These are phyloP conservation scores for Acrocyrtus sp. DNA, from an alignment of 2,888 invertebrate genomes.

Conservation along the genomic window DNA sequence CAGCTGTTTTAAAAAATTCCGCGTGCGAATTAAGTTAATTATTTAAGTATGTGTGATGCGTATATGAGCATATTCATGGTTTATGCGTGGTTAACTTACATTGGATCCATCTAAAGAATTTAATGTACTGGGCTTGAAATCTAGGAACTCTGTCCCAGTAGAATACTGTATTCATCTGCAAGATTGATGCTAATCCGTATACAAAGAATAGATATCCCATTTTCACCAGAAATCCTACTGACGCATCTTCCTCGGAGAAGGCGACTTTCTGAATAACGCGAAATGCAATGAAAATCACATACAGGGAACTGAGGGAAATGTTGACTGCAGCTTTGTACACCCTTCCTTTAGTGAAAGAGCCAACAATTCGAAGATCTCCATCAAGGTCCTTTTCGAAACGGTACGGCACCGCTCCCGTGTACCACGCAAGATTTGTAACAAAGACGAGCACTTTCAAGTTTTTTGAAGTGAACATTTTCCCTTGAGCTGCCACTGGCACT, in stretches of 20 bases:
- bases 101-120: slow-evolving; percentile 12
- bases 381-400: background rate
- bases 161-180: slow-evolving; percentile 10
- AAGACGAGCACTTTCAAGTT: slow-evolving; percentile 8
- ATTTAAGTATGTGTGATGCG: background rate
- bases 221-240: slow-evolving; percentile 12
- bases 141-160: slow-evolving; percentile 8
- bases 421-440: slow-evolving; percentile 29
- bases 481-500: background rate
- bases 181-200: slow-evolving; percentile 13
- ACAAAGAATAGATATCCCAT: slow-evolving; percentile 26
- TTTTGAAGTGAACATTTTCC: slow-evolving; percentile 17
- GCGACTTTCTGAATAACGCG: slow-evolving; percentile 20
- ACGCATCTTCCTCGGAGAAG: background rate
- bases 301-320: slow-evolving; percentile 2
- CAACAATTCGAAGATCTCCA: background rate
- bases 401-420: slow-evolving; percentile 8
- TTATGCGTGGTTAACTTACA: background rate
- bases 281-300: slow-evolving; percentile 6
- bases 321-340: background rate
- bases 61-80: background rate
- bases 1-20: background rate
- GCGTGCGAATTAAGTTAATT: background rate
- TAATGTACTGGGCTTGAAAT: slow-evolving; percentile 9
- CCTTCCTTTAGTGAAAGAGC: background rate